These are phyloP conservation scores for Himalopsyche kuldschensis DNA, from an alignment of 2,888 invertebrate genomes.

Conservation along the genomic window DNA sequence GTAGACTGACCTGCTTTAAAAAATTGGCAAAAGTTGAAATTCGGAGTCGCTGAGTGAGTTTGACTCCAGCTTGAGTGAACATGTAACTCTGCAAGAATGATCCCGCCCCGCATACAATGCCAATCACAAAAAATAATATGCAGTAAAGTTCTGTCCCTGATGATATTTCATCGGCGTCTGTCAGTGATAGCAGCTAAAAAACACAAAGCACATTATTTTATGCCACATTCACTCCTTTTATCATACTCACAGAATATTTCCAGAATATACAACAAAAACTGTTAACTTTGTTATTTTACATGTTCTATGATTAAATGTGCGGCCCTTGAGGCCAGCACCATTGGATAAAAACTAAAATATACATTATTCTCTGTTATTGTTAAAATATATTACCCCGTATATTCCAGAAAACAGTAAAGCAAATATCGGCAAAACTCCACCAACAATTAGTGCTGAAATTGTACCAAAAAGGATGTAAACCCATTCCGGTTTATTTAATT, in stretches of 20 bases:
- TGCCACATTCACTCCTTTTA: not conserved
- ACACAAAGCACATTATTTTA: not conserved
- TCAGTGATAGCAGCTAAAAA: constrained; percentile 62
- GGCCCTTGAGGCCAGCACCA: no score
- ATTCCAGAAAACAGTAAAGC: constrained; percentile 70
- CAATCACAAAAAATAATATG: constrained; percentile 64
- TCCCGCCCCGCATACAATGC: constrained; percentile 66
- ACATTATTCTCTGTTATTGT: not conserved
- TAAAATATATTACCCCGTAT: constrained; percentile 55
- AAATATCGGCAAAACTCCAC: constrained; percentile 68
- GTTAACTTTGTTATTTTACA: not conserved
- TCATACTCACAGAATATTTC: no score
- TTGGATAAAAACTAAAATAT: not conserved
- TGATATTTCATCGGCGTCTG: constrained; percentile 62
- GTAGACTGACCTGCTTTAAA: constrained; percentile 57
- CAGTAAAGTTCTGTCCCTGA: constrained; percentile 63
- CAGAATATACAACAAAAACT: not conserved
- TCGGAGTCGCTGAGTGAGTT: constrained; percentile 68
- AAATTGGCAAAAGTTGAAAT: constrained; percentile 55
- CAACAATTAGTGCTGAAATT: constrained; percentile 63
- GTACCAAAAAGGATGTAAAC: constrained; percentile 60
- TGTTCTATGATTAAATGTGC: not conserved
- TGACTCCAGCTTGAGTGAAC: constrained; percentile 73
- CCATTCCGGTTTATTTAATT: constrained; percentile 66
- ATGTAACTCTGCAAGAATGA: constrained; percentile 71